Base-by-base conservation (phyloP, 2,113 vertebrate species). In the Cyanoderma ruficeps region DNA sequence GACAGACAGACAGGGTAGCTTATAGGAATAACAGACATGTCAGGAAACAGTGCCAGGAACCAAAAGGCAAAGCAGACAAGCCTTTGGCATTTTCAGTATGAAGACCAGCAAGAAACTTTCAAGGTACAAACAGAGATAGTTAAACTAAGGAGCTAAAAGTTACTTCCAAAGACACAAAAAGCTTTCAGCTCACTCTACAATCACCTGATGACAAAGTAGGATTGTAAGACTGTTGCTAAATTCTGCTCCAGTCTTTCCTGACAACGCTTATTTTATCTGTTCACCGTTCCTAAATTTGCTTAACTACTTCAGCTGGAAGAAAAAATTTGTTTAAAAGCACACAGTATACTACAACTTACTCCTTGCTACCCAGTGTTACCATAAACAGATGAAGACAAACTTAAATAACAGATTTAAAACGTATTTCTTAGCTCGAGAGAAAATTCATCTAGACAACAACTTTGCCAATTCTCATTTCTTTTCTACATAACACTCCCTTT, bases 291-390 rank as follows among this genome's bases (percentile, higher is more conserved):
- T 63, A 14, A 85, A 71, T 69, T 44, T 53, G 28, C 72, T 33
- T 83, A 55, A 83, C 25, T 60, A 59, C 35, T 37, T 80, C 61
- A 63, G 50, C 22, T 46, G 80, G 39, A 69, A 79, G 28, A 80
- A 83, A 87, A 24, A 11, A 22, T 82, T 76, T 85, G 31, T 91
- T 84, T 82, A 87, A 87, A 96, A 93, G 68, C n/a, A 83, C 49
- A 78, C 4, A 74, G 24, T 33, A 15, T 63, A 41, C 25, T 44
- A 59, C 49, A 83, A 4, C 42, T 50, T 37, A 39, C 0, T 83
- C 35, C n/a, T 77, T 67, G 56, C 33, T 71, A 30, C 47, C 74
- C 31, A 76, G 20, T n/a, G 21, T 69, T 87, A 72, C 49, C 53
- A 61, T 55, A 42, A 74, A 52, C 55, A 87, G 33, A 90, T 13